phyloP scores from a whole-genome alignment of 2,888 invertebrate species.

The Nezara viridula region DNA sequence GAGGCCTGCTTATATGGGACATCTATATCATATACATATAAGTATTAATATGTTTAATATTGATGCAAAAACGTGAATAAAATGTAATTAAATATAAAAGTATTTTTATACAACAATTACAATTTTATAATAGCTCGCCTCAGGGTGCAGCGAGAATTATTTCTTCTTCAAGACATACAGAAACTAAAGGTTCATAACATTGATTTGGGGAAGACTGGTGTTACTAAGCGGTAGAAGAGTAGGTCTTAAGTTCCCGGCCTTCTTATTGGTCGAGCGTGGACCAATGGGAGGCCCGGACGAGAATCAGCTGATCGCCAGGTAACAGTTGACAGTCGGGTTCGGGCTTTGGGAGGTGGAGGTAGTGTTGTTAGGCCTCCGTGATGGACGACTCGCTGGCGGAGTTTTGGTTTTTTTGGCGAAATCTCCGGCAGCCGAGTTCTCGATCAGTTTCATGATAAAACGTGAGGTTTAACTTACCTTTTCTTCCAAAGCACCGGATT shows the following conservation, averaged over 20 bases:
- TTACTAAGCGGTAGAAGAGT: slow-evolving; percentile 48
- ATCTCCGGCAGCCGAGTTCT: neutral
- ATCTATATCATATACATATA: no score
- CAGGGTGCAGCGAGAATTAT: neutral
- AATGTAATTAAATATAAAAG: no score
- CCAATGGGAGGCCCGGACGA: slow-evolving; percentile 23
- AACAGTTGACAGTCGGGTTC: slow-evolving; percentile 30
- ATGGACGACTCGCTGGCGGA: slow-evolving; percentile 22
- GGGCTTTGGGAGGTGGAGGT: slow-evolving; percentile 19
- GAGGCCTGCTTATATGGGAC: no score
- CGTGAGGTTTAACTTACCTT: neutral
- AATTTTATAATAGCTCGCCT: no score
- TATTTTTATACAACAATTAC: no score
- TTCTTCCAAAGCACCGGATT: neutral
- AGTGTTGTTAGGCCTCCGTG: neutral
- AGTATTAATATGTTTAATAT: no score
- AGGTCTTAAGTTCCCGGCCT: neutral
- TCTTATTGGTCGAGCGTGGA: neutral
- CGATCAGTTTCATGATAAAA: neutral
- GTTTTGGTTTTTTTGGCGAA: neutral
- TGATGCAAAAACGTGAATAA: no score
- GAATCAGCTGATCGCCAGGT: slow-evolving; percentile 41
- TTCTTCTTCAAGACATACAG: neutral
- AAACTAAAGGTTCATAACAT: slow-evolving; percentile 36
- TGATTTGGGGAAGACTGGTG: slow-evolving; percentile 48